Conservation (phyloP, 2,797 vertebrate genomes). For the Chelmon rostratus region DNA sequence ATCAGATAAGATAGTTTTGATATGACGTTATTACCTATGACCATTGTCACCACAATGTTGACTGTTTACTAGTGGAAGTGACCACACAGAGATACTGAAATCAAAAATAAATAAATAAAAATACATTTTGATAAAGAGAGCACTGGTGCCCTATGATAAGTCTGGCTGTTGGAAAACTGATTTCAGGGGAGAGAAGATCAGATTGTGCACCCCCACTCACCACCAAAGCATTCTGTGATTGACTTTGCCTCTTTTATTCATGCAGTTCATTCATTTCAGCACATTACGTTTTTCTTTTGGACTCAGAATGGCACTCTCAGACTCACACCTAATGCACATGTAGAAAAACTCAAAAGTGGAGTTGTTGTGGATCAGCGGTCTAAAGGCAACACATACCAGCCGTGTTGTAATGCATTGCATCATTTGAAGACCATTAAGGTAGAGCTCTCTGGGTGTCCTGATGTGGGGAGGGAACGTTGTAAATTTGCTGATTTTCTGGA, state of each 20-base stretch:
- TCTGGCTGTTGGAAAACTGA: neutral
- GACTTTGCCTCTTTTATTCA: neutral
- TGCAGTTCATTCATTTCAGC: too few relatives aligned
- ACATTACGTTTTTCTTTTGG: too few relatives aligned
- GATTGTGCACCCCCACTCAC: neutral
- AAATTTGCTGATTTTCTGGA: neutral
- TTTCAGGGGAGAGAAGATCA: neutral
- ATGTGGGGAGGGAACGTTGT: neutral
- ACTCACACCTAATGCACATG: too few relatives aligned
- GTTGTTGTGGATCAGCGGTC: too few relatives aligned
- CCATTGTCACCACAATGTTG: neutral
- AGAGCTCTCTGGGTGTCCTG: neutral
- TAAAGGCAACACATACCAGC: too few relatives aligned
- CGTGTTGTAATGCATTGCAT: neutral
- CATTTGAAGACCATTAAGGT: neutral
- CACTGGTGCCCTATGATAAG: too few relatives aligned
- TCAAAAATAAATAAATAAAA: neutral
- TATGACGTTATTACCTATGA: neutral
- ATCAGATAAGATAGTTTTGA: neutral
- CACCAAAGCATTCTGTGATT: too few relatives aligned
- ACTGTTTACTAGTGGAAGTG: too few relatives aligned
- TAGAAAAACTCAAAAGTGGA: too few relatives aligned
- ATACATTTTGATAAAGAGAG: too few relatives aligned
- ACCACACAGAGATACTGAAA: neutral
- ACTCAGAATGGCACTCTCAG: too few relatives aligned